Evolutionary conservation across 2,797 vertebrate species (phyloP).

Genomic region (Merluccius polli): DNA sequence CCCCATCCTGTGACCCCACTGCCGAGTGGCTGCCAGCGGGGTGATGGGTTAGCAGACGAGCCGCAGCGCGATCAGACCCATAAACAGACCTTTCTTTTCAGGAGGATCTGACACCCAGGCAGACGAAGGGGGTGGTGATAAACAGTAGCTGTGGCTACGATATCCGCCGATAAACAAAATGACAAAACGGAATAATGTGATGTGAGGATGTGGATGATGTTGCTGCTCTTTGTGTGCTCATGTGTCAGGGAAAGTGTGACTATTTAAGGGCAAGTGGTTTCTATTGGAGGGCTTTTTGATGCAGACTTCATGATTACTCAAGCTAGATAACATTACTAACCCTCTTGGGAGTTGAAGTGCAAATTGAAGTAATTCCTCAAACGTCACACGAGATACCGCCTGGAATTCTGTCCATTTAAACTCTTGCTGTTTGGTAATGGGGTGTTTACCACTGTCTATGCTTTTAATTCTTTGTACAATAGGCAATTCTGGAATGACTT

Average conservation of each 20-base stretch:
- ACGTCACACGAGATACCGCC: background rate
- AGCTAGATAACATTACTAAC: background rate
- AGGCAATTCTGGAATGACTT: background rate
- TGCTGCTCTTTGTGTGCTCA: background rate
- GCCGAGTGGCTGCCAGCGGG: background rate
- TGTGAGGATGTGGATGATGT: background rate
- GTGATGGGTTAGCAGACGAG: background rate
- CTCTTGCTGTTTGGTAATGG: background rate
- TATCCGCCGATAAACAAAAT: background rate
- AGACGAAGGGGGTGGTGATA: background rate
- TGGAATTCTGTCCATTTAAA: background rate
- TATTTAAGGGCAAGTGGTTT: background rate
- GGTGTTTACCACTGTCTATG: background rate
- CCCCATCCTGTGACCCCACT: too few relatives aligned
- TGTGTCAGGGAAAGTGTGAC: slow-evolving; percentile 2
- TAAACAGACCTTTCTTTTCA: too few relatives aligned
- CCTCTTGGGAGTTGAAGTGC: slow-evolving; percentile 1
- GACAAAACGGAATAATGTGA: background rate
- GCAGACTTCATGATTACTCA: background rate
- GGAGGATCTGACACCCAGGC: too few relatives aligned
- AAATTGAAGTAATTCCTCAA: background rate
- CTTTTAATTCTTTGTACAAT: background rate
- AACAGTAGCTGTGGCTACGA: background rate
- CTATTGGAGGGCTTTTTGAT: background rate
- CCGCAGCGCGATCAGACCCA: too few relatives aligned